Evolutionary conservation across 2,888 invertebrate genomes (phyloP), one percentile per base, ranked within the genome.

Genomic region (Nematopogon swammerdamellus): DNA sequence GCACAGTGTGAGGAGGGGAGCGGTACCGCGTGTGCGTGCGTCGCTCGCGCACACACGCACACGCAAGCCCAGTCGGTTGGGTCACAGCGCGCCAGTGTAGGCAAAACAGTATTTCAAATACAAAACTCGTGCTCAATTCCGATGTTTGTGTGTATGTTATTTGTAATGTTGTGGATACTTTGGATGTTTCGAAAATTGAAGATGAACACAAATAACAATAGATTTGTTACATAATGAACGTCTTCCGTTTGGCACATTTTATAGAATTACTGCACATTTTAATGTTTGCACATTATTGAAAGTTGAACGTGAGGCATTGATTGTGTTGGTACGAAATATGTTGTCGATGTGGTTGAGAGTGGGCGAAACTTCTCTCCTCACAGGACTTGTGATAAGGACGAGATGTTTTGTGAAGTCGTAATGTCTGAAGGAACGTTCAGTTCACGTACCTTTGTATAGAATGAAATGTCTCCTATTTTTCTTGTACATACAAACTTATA

Each of bases 201-300:
- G 16, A 17, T 43, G 43, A 50, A 50, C 30, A 50, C 56, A 63
- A 68, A 66, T 63, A 92, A 92, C 85, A 91, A 92, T 83, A 87
- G 92, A 82, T 94, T 93, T 83, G 87, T 94, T 81, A 94, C 92
- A 69, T 93, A 92, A 81, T 93, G 63, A 72, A 75, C 69, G 80
- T 81, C 80, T 81, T 80, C 80, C 80, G 80, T 80, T 80, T 58
- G 69, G 74, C 80, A 80, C 52, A 51, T 70, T 73, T 70, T 68
- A 68, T 70, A 71, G 66, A 64, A 63, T 70, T 65, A 63, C 64
- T 65, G 76, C 80, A 80, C 77, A 68, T 67, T 72, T 69, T 70
- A 70, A 67, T 67, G 64, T 62, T 36, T 62, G 68, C 70, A 70
- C 69, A 17, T 17, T 45, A 42, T 48, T 18, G n/a, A 44, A 16